Evolutionary conservation across 2,113 vertebrate genomes (phyloP), one percentile per base, ranked within the genome.

Genomic region (Chaenocephalus aceratus): DNA sequence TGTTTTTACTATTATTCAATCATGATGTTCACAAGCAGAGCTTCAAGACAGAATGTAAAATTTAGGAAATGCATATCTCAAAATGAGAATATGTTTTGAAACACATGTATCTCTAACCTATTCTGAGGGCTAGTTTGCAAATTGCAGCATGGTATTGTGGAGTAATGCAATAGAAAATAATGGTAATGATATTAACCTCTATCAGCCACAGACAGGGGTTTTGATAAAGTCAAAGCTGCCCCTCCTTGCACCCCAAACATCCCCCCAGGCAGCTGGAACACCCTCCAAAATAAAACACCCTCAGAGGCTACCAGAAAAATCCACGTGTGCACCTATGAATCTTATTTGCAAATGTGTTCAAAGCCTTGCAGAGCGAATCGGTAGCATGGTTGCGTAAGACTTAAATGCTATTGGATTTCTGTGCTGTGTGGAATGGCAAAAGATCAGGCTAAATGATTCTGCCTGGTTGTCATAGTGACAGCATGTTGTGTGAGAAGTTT

Each of bases 381-480:
- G 62, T 80, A 67, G 83, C 73, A 59, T 72, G 86, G 86, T 94
- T 94, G 92, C 89, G 53, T 93, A 94, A 94, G 91, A 90, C 84
- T 90, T 93, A 91, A 92, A 92, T 89, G 86, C 91, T 93, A 92
- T 91, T 94, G 91, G 90, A 92, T 92, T 93, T 94, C 88, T 94
- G 88, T 89, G 86, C 88, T 80, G 88, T 90, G 93, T 88, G 90
- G 91, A 94, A 94, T 92, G 90, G 90, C 89, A 87, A 89, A 86
- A 94, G 91, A 94, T 93, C 90, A 90, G 92, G 87, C 90, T 92
- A 91, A 93, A 93, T 91, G 79, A 92, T 94, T 94, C 91, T 93
- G 86, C 89, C 83, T 82, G 90, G 95, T 95, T 95, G 94, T 94
- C 93, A 95, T 94, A 92, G 93, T 91, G 91, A 95, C 91, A 91